These are phyloP conservation scores for Parnassius orleans DNA, from an alignment of 2,888 invertebrate species.

Conservation along the genomic window DNA sequence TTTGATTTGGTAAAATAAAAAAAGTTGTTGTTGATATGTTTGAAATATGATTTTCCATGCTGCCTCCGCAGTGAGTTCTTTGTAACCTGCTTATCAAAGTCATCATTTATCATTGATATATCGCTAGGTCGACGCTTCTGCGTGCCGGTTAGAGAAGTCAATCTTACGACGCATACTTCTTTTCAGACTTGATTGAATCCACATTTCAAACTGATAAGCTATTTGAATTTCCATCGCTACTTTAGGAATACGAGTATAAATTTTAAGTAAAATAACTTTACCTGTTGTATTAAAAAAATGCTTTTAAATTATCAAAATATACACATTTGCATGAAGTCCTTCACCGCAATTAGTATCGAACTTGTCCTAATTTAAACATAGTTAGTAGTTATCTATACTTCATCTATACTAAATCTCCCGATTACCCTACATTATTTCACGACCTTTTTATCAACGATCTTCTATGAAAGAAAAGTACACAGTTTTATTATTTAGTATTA, in stretches of 20 bases:
- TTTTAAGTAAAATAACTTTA: too few species aligned
- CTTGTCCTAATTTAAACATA: too few species aligned
- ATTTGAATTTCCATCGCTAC: constrained; percentile 16
- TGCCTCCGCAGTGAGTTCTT: constrained; percentile 40
- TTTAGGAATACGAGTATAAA: not conserved
- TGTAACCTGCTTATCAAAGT: constrained; percentile 48
- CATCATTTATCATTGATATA: constrained; percentile 70
- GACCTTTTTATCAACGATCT: too few species aligned
- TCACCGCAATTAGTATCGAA: too few species aligned
- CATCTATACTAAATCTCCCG: too few species aligned
- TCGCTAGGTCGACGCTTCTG: constrained; percentile 54
- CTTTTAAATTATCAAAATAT: too few species aligned
- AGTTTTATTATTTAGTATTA: too few species aligned
- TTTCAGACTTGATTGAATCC: constrained; percentile 37
- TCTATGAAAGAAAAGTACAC: too few species aligned
- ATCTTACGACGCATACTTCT: constrained; percentile 46
- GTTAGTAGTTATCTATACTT: too few species aligned
- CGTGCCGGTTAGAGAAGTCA: constrained; percentile 53
- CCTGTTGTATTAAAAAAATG: too few species aligned
- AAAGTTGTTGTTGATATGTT: constrained; percentile 43
- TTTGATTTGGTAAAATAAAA: constrained; percentile 36
- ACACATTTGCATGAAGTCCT: too few species aligned
- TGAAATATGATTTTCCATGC: constrained; percentile 51
- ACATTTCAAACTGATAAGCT: constrained; percentile 26
- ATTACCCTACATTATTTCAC: too few species aligned